Base-by-base conservation (phyloP, 1,140 invertebrate species). In the Magallana gigas region DNA sequence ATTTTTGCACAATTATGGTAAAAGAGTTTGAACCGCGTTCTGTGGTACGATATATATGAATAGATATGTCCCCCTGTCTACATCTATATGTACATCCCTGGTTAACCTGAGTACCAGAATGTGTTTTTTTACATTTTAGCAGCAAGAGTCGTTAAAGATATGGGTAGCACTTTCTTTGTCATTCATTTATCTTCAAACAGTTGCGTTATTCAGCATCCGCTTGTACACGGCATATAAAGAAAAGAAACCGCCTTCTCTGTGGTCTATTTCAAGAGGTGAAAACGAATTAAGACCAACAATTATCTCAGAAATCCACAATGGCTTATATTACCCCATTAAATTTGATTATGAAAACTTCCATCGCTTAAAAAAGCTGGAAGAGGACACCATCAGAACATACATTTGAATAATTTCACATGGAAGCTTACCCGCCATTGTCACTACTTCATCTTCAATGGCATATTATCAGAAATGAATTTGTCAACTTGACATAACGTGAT, bases 341-440 rank as follows among this genome's bases (percentile, higher is more conserved):
- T 76, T 76, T 76, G 68, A 76, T 76, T 76, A 76, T 76, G 68
- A 76, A 76, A 76, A 76, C 68, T 76, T 76, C 36, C 68, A 36
- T 76, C 68, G 23, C 68, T 29, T 76, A 76, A 76, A 76, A 76
- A 76, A 76, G 68, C 8, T 12, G 68, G 12, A 76, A 76, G 18
- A 76, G 23, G 68, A 76, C 68, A 76, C 68, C 68, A 12, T 8
- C 11, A 29, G 68, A 76, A 76, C 68, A 76, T 29, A 76, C 6
- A 76, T 76, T 76, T 76, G 23, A 76, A 76, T 76, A 76, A 76
- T 29, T 76, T 18, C 68, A 76, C 36, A 76, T 76, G 23, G 68
- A 29, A 76, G 68, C 68, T 76, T 76, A 29, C 36, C 9, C 36
- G 23, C 68, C 29, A 29, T 76, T 76, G 68, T 76, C 68, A 29